These are phyloP conservation scores for Sparidentex hasta DNA, from an alignment of 2,797 vertebrate genomes.

Conservation along the genomic window DNA sequence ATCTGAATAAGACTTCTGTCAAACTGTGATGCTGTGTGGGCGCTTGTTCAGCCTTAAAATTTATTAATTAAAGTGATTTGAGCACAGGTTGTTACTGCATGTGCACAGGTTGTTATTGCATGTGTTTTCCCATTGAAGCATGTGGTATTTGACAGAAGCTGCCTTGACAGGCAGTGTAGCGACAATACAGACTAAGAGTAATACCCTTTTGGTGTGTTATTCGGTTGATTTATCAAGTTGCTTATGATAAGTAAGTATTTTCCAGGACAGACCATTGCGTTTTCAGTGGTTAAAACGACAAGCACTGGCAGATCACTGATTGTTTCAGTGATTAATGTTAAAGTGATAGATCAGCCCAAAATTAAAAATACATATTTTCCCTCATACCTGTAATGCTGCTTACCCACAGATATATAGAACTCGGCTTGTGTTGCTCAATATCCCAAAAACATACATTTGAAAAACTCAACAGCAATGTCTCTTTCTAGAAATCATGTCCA, in stretches of 20 bases:
- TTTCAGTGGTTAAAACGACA: not conserved
- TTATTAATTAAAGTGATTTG: not conserved
- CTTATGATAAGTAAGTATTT: not conserved
- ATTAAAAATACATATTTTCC: too few relatives aligned
- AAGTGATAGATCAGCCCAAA: too few relatives aligned
- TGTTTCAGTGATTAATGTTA: not conserved
- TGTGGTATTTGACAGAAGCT: not conserved
- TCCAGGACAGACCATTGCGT: too few relatives aligned
- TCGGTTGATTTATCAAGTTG: not conserved
- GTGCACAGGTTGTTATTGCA: not conserved
- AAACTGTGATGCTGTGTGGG: not conserved
- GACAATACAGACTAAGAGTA: not conserved
- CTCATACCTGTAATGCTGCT: too few relatives aligned
- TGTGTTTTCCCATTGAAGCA: constrained; percentile 6
- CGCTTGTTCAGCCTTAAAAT: not conserved
- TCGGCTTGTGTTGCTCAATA: too few relatives aligned
- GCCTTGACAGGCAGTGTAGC: not conserved
- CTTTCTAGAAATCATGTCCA: too few relatives aligned
- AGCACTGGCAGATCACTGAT: not conserved
- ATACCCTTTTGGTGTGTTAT: not conserved
- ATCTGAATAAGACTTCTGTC: not conserved
- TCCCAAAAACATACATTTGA: too few relatives aligned
- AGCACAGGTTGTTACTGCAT: not conserved
- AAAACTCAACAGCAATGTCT: too few relatives aligned
- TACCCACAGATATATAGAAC: too few relatives aligned